phyloP scores from a whole-genome alignment of 2,113 vertebrate species.

The Muntiacus reevesi region DNA sequence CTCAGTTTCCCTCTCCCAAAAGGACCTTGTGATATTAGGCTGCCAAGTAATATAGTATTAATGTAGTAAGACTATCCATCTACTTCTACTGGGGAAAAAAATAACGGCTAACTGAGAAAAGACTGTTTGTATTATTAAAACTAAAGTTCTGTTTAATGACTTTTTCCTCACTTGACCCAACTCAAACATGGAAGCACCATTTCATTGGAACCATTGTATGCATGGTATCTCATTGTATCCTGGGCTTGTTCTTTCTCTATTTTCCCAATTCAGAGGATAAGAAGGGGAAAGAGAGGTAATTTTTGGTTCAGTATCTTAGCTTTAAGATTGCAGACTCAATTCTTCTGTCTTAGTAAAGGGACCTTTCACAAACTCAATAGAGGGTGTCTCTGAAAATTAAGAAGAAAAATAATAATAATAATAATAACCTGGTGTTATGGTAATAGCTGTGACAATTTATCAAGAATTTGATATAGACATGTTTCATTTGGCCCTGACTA shows the following conservation, averaged over 20 bases:
- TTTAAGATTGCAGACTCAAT: rapidly evolving
- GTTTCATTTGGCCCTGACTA: background rate
- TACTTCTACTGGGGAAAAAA: background rate
- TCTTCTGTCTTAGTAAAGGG: rapidly evolving
- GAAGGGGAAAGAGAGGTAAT: background rate
- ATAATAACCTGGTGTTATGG: background rate
- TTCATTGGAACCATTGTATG: background rate
- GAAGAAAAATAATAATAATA: background rate
- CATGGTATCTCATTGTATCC: background rate
- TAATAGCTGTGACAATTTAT: background rate
- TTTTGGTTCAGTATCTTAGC: background rate
- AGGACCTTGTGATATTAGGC: background rate
- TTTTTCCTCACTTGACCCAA: background rate
- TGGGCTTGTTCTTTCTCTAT: rapidly evolving
- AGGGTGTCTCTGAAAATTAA: background rate
- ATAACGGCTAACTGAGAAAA: background rate
- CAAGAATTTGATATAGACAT: background rate
- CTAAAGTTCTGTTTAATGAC: background rate
- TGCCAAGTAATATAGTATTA: background rate
- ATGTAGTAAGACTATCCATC: background rate
- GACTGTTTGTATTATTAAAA: background rate
- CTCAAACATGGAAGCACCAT: background rate
- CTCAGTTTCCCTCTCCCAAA: background rate
- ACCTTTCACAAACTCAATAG: background rate
- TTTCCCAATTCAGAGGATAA: background rate